Evolutionary conservation across 2,797 vertebrate genomes (phyloP).

Genomic region (Crocodylus rhombifer): DNA sequence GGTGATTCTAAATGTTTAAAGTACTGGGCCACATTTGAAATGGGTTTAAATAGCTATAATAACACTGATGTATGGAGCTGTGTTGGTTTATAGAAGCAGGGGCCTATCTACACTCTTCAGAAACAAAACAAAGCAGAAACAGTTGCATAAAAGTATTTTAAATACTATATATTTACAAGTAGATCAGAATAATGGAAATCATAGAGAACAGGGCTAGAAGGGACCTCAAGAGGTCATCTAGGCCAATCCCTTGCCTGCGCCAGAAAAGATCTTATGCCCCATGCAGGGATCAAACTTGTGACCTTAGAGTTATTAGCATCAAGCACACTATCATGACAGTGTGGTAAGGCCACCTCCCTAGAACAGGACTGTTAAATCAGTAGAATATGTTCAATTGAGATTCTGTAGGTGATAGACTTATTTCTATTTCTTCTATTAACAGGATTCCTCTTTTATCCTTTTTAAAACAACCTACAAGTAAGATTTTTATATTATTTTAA

Average conservation of each 20-base stretch:
- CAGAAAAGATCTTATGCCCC: too few relatives aligned
- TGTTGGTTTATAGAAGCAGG: conserved; percentile 8
- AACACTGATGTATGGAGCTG: conserved; percentile 21
- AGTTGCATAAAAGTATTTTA: neutral
- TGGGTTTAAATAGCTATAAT: neutral
- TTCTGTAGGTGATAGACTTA: neutral
- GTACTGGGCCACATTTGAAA: neutral
- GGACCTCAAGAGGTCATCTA: too few relatives aligned
- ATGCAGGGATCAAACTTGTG: too few relatives aligned
- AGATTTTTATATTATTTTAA: neutral
- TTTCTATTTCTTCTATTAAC: neutral
- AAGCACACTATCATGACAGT: too few relatives aligned
- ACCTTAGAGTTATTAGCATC: too few relatives aligned
- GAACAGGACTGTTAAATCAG: neutral
- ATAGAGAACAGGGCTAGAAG: too few relatives aligned
- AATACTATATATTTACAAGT: neutral
- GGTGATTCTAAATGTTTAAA: conserved; percentile 20
- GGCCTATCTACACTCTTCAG: neutral
- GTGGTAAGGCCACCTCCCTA: too few relatives aligned
- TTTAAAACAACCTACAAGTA: neutral
- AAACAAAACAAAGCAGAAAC: too few relatives aligned
- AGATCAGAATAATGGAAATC: neutral
- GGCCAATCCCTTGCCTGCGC: too few relatives aligned
- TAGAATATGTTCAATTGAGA: too few relatives aligned
- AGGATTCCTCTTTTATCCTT: neutral